Percentiles rank a stretch among this genome's conserved stretches.
phyloP scores from a whole-genome alignment of 2,113 vertebrate genomes.

The Gambusia holbrooki region DNA sequence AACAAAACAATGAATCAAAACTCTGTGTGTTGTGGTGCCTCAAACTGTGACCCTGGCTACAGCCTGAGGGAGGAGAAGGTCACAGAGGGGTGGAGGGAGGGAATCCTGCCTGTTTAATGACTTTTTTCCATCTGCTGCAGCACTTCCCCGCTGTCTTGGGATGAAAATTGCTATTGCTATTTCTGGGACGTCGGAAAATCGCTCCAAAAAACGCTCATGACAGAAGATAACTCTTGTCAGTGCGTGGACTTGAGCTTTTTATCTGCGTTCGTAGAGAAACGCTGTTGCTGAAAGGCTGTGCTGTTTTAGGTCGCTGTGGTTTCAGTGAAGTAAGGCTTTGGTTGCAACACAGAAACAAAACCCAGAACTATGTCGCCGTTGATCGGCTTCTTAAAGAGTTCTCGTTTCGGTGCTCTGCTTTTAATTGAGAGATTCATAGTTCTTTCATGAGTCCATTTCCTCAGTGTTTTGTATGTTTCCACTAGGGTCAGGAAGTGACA shows the following conservation, averaged over 20 bases:
- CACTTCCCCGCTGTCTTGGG: constrained; percentile 33
- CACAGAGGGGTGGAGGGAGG: constrained; percentile 40
- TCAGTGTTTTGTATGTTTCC: constrained; percentile 4
- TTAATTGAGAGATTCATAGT: neutral
- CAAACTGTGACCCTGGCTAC: constrained; percentile 37
- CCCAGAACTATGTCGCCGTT: neutral
- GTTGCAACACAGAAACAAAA: constrained; percentile 8
- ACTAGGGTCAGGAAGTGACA: constrained; percentile 39
- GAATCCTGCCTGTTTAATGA: constrained; percentile 61
- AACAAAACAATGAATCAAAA: constrained; percentile 53
- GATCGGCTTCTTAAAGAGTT: neutral
- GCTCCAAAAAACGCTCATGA: constrained; percentile 54
- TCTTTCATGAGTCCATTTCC: constrained; percentile 6
- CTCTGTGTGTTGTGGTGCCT: constrained; percentile 20
- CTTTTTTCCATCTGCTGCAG: constrained; percentile 66
- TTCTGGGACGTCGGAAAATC: constrained; percentile 59
- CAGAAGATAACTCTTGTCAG: constrained; percentile 24
- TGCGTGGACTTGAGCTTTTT: neutral
- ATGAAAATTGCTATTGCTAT: constrained; percentile 63
- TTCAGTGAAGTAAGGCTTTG: neutral
- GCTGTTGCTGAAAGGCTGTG: neutral
- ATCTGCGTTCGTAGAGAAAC: constrained; percentile 31
- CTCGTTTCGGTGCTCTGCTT: neutral
- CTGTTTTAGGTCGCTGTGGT: constrained; percentile 20
- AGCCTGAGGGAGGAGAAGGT: constrained; percentile 32